phyloP scores from a whole-genome alignment of 2,113 vertebrate genomes.

The Gymnocephalus cernua region DNA sequence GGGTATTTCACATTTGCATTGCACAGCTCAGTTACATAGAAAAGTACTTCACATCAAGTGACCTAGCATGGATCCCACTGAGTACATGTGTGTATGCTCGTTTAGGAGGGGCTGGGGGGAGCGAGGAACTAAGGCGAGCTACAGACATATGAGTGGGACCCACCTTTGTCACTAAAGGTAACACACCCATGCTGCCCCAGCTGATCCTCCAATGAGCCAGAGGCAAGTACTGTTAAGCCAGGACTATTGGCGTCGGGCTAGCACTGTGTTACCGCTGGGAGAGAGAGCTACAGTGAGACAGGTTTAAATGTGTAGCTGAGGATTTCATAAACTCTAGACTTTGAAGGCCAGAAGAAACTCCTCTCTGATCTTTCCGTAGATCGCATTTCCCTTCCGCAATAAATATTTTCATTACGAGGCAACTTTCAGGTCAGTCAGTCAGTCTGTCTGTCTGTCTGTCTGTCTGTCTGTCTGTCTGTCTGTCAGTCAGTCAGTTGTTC shows the following conservation, averaged over 20 bases:
- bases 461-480: background rate
- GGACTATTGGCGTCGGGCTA: constrained; percentile 87
- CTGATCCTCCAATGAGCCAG: constrained; percentile 72
- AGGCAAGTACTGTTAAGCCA: constrained; percentile 93
- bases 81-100: constrained; percentile 88
- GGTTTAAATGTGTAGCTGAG: background rate
- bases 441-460: background rate
- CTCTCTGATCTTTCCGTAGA: background rate
- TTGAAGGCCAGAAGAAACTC: background rate
- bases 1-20: constrained; percentile 95
- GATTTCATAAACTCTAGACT: background rate
- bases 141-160: constrained; percentile 95
- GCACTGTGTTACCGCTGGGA: constrained; percentile 38
- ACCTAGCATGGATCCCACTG: constrained; percentile 95
- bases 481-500: background rate
- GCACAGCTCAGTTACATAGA: constrained; percentile 85
- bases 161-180: constrained; percentile 97
- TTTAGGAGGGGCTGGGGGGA: constrained; percentile 75
- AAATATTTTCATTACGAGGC: background rate
- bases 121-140: constrained; percentile 87
- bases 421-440: background rate
- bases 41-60: constrained; percentile 84
- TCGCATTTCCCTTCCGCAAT: background rate
- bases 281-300: constrained; percentile 18
- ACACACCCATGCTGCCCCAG: constrained; percentile 96